A percentile compares a stretch with the other conserved stretches of the same genome.
phyloP scores from a whole-genome alignment of 1,140 invertebrate species.

The Lepidurus apus region DNA sequence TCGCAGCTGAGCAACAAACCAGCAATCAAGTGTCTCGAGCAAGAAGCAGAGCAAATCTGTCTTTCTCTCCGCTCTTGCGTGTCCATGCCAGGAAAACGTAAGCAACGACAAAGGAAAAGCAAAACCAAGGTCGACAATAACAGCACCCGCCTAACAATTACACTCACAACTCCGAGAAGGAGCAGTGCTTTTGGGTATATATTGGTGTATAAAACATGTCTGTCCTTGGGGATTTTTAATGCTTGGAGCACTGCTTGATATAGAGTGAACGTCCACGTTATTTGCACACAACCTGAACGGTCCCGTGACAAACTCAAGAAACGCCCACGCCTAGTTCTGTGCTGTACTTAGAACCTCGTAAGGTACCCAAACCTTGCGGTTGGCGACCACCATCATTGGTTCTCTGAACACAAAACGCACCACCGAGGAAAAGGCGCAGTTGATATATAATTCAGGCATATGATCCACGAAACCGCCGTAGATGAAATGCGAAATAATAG shows the following conservation, averaged over 20 bases:
- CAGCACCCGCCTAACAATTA: slow-evolving; percentile 3
- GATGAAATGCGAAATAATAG: no score
- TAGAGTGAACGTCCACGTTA: slow-evolving; percentile 1
- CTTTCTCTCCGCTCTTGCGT: not conserved
- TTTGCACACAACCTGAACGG: not conserved
- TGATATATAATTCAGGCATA: no score
- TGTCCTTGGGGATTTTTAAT: not conserved
- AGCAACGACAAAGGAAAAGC: slow-evolving; percentile 10
- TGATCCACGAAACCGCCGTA: no score
- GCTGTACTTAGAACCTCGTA: not conserved
- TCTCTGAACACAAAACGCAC: no score
- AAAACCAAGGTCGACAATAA: slow-evolving; percentile 18
- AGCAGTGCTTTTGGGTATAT: slow-evolving; percentile 1
- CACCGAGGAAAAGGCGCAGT: no score
- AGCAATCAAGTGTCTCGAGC: slow-evolving; percentile 7
- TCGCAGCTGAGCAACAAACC: not conserved
- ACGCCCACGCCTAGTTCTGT: not conserved
- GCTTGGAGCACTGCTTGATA: not conserved
- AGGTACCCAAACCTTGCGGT: not conserved
- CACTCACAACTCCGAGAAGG: not conserved
- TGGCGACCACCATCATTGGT: no score
- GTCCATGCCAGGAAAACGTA: not conserved
- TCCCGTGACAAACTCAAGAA: not conserved
- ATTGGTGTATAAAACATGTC: not conserved
- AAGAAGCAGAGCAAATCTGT: not conserved